Conservation (phyloP, 2,888 invertebrate species). For the Dasypogon diadema region DNA sequence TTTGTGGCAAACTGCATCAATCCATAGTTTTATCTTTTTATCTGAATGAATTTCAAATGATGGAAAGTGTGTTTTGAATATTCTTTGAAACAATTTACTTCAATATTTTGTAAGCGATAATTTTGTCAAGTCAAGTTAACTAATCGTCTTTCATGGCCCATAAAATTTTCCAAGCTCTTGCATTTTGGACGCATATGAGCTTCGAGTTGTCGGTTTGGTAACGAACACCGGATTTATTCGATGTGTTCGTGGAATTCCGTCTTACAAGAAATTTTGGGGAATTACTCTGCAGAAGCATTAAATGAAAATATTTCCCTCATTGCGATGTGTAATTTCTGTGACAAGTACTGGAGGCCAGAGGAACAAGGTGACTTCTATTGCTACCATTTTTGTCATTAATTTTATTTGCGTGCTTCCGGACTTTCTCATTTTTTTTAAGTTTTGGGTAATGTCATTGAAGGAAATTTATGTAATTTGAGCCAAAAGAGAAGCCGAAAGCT, state of each 20-base stretch:
- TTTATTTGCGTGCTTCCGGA: conserved; percentile 12
- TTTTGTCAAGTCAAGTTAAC: neutral
- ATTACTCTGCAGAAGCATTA: neutral
- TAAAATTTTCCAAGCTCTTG: neutral
- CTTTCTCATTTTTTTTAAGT: neutral
- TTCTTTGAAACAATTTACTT: no score
- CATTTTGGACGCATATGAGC: neutral
- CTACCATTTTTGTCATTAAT: neutral
- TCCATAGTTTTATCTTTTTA: no score
- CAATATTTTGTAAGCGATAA: no score
- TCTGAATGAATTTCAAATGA: no score
- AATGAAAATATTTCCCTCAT: neutral
- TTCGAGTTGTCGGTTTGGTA: neutral
- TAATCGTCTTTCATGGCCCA: neutral
- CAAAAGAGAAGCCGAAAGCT: neutral
- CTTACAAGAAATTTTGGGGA: neutral
- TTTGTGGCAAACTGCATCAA: no score
- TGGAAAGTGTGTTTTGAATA: no score
- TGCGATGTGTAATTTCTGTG: neutral
- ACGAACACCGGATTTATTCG: neutral
- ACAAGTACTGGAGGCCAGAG: neutral
- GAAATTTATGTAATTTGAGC: neutral
- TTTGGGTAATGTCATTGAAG: neutral
- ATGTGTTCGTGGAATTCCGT: neutral
- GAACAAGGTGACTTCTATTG: neutral